Evolutionary conservation across 1,140 invertebrate genomes (phyloP), one percentile per base, ranked within the genome.

Genomic region (Portunus trituberculatus): DNA sequence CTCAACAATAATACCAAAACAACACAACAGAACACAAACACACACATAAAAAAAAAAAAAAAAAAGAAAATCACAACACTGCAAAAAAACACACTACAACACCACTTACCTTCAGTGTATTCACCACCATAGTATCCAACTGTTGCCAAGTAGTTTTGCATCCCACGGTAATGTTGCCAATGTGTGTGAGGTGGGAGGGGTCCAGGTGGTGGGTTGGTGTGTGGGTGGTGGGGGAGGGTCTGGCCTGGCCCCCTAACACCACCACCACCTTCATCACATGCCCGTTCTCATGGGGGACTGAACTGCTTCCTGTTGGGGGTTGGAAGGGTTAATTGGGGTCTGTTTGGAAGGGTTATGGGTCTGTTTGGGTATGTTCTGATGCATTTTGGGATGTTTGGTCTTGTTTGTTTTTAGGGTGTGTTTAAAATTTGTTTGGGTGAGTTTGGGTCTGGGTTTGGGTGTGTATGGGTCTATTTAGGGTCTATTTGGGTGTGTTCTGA

Each of bases 131-230:
- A 0, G 83, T 48, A 32, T 95, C 94, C 4, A 95, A 59, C 28
- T 92, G 84, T 7, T 93, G 83, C 94, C 94, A 95, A n/a, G 94
- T 92, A 6, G 94, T 95, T 29, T 95, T 95, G 84, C 89, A 87
- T 46, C 87, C 94, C 31, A 95, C 91, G 20, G 28, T 92, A 25
- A 93, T 76, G 91, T 93, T 95, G 0, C 94, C 94, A 46, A 95
- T 95, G 52, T 95, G 94, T 25, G 94, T 93, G 20, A 83, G 48
- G 67, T 3, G n/a, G 67, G 25, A 76, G 52, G 52, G 52, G 10
- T 59, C 12, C 52, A 59, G 52, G 52, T 10, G 3, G 52, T 12
- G 16, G 52, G 52, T 59, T 10, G 12, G 12, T 2, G 16, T 59
- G 52, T 59, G 52, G 52, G 52, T 12, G 52, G 52, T 59, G 52